A percentile compares a stretch with the other conserved stretches of the same genome.
Evolutionary conservation across 2,113 vertebrate genomes (phyloP).

Genomic region (Mus spicilegus): DNA sequence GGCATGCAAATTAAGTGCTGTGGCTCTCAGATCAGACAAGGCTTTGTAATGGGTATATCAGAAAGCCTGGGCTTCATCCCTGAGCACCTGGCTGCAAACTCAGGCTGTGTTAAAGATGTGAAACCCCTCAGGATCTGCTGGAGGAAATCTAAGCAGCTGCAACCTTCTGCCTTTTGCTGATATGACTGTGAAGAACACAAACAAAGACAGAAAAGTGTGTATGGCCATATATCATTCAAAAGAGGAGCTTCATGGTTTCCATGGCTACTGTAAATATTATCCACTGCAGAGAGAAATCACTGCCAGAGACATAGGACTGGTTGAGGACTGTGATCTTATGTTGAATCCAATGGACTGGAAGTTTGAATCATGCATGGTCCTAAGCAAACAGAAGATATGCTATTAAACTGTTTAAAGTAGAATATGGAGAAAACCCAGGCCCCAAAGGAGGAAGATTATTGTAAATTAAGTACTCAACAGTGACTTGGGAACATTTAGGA

Average conservation of each 20-base stretch:
- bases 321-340: background rate
- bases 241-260: background rate
- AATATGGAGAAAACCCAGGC: background rate
- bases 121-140: background rate
- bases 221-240: background rate
- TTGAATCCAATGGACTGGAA: background rate
- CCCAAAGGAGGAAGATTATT: background rate
- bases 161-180: background rate
- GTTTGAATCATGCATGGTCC: background rate
- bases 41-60: background rate
- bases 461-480: background rate
- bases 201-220: background rate
- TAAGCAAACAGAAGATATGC: background rate
- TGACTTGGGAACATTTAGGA: constrained; percentile 1
- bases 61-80: background rate
- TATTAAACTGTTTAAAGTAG: background rate
- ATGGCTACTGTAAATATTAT: background rate
- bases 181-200: background rate
- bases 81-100: background rate
- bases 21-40: no score
- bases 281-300: background rate
- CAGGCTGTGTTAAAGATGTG: constrained; percentile 1
- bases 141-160: background rate
- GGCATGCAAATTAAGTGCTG: background rate
- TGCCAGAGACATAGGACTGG: background rate